A percentile compares a stretch with the other conserved stretches of the same genome.
Evolutionary conservation across 2,888 invertebrate genomes (phyloP).

Genomic region (Aphidoletes aphidimyza): DNA sequence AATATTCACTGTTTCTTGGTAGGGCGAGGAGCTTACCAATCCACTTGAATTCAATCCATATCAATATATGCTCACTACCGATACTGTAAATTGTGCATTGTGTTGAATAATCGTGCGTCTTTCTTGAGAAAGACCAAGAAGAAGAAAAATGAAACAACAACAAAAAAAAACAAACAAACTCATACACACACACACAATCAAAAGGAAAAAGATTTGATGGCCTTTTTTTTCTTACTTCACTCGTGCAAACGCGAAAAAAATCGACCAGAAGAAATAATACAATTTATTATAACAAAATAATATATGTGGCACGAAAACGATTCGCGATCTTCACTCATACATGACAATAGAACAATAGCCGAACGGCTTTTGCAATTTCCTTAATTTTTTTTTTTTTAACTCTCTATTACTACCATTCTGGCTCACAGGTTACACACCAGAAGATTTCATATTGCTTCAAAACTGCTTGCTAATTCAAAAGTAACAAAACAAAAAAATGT

Average conservation of each 20-base stretch:
- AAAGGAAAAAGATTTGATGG: constrained; percentile 18
- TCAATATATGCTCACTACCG: constrained; percentile 20
- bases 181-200: no score
- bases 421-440: not conserved
- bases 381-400: constrained; percentile 14
- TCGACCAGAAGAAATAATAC: constrained; percentile 39
- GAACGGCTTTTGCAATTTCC: constrained; percentile 51
- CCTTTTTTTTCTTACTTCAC: not conserved
- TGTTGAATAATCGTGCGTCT: constrained; percentile 35
- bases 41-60: constrained; percentile 39
- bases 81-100: constrained; percentile 20
- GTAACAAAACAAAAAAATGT: no score
- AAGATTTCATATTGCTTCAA: constrained; percentile 43
- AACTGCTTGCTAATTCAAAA: no score
- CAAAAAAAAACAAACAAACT: not conserved
- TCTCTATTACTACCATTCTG: not conserved
- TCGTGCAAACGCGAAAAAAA: not conserved
- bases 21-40: not conserved
- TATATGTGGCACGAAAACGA: constrained; percentile 54
- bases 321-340: constrained; percentile 53
- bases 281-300: constrained; percentile 53
- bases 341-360: constrained; percentile 54
- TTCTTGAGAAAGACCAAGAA: constrained; percentile 36
- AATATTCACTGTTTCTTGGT: constrained; percentile 42
- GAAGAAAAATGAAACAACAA: not conserved